Base-by-base conservation (phyloP, 2,888 invertebrate genomes). In the Opisthograptis luteolata region DNA sequence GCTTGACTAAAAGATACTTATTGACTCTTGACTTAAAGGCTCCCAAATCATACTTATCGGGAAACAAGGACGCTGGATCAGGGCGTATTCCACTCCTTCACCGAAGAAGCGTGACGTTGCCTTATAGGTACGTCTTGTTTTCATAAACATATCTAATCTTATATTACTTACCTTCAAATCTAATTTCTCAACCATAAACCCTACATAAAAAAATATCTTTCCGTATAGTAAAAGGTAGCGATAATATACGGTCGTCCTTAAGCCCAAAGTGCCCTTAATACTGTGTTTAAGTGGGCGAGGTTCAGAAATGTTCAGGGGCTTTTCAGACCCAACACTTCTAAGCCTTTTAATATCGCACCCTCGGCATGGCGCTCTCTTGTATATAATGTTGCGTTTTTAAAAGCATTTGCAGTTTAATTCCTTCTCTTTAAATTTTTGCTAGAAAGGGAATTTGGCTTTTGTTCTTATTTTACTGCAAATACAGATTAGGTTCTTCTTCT, bases 261-360 rank as follows among this genome's bases (percentile, higher is more conserved):
- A 78, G 75, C 70, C 78, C 67, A 77, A 81, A 90, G 89, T 88
- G 80, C 89, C 84, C 88, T 89, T 88, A 89, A 89, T 88, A 87
- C 87, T 83, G 82, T 81, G 87, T 80, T 87, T 80, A 87, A 89
- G 90, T 81, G 87, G 78, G 87, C 86, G 82, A 79, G 85, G 80
- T 81, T 80, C 84, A 78, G 84, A 83, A 83, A 85, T 81, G 81
- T 84, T 84, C 84, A 80, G 82, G 81, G 77, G 81, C 87, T 83
- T 88, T 88, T 88, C 85, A 87, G 82, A 74, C 76, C 81, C 78
- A 85, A 87, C 89, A 87, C 89, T 88, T 78, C 75, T 83, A 84
- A 86, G 87, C 86, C 87, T 87, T 89, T 89, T 90, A 88, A 89
- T 89, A 87, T 87, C 80, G 81, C 82, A 69, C 86, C 83, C 84